phyloP scores from a whole-genome alignment of 2,888 invertebrate species.

The Asteroscopus sphinx region DNA sequence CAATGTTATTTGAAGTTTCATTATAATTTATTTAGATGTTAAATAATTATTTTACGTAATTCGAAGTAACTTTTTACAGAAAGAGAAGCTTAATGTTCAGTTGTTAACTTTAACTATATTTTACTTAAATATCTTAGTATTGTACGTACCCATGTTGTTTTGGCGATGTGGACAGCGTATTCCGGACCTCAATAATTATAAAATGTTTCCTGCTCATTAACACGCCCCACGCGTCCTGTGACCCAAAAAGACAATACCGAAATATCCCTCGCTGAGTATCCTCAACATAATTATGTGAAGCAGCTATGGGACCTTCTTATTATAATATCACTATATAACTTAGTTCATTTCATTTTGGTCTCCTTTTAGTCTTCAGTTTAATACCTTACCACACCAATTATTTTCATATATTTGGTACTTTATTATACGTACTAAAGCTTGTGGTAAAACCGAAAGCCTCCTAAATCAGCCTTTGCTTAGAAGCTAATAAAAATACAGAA shows the following conservation, averaged over 20 bases:
- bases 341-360: slow-evolving; percentile 30
- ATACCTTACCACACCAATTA: slow-evolving; percentile 10
- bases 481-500: slow-evolving; percentile 29
- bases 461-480: slow-evolving; percentile 8
- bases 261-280: slow-evolving; percentile 38
- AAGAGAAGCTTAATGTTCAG: background rate
- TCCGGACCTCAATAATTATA: slow-evolving; percentile 42
- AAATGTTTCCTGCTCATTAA: slow-evolving; percentile 38
- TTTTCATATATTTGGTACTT: slow-evolving; percentile 11
- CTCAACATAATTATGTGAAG: slow-evolving; percentile 45
- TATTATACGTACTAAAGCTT: slow-evolving; percentile 1
- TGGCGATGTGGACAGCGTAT: slow-evolving; percentile 4
- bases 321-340: slow-evolving; percentile 40
- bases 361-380: slow-evolving; percentile 16
- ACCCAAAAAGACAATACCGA: slow-evolving; percentile 46
- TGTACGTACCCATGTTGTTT: slow-evolving; percentile 7
- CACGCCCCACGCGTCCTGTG: slow-evolving; percentile 26
- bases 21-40: too few relatives aligned
- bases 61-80: background rate
- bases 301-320: slow-evolving; percentile 38
- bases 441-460: slow-evolving; percentile 20
- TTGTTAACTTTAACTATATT: slow-evolving; percentile 1
- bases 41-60: too few relatives aligned
- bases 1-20: too few relatives aligned
- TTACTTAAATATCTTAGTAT: background rate